Percentiles rank a stretch among this genome's conserved stretches.
These are phyloP conservation scores for Sycophaga agraensis DNA, from an alignment of 1,140 invertebrate genomes.

Conservation along the genomic window DNA sequence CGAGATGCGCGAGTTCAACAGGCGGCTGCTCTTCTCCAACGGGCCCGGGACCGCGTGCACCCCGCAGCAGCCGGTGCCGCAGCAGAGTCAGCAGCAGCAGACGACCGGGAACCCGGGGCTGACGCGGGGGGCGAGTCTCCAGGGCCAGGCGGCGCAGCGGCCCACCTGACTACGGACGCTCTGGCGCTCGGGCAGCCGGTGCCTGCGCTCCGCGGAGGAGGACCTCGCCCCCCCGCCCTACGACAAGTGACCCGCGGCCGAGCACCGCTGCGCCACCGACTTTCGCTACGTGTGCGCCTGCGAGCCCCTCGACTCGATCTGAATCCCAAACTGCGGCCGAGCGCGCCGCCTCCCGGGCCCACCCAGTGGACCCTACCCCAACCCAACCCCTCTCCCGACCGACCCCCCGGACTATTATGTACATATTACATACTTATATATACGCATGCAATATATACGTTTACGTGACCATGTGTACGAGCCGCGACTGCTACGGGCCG, in stretches of 20 bases:
- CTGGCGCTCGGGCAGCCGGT: slow-evolving; percentile 35
- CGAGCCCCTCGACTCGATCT: too few relatives aligned
- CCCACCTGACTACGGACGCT: slow-evolving; percentile 57
- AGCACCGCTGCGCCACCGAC: too few relatives aligned
- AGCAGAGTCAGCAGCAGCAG: background rate
- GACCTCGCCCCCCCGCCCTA: background rate
- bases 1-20: slow-evolving; percentile 68
- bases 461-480: too few relatives aligned
- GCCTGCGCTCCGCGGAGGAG: background rate
- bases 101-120: slow-evolving; percentile 26
- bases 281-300: too few relatives aligned
- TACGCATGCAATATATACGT: too few relatives aligned
- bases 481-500: too few relatives aligned
- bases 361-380: too few relatives aligned
- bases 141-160: slow-evolving; percentile 19
- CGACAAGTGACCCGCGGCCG: background rate
- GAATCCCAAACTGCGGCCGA: too few relatives aligned
- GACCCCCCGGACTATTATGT: too few relatives aligned
- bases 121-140: slow-evolving; percentile 37
- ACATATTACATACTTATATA: too few relatives aligned
- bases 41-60: background rate
- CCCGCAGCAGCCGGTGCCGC: background rate
- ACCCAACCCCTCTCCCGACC: too few relatives aligned
- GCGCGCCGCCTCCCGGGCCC: too few relatives aligned
- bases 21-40: slow-evolving; percentile 44